Evolutionary conservation across 2,888 invertebrate genomes (phyloP).

Genomic region (Sinopyrophorus schimmeli): DNA sequence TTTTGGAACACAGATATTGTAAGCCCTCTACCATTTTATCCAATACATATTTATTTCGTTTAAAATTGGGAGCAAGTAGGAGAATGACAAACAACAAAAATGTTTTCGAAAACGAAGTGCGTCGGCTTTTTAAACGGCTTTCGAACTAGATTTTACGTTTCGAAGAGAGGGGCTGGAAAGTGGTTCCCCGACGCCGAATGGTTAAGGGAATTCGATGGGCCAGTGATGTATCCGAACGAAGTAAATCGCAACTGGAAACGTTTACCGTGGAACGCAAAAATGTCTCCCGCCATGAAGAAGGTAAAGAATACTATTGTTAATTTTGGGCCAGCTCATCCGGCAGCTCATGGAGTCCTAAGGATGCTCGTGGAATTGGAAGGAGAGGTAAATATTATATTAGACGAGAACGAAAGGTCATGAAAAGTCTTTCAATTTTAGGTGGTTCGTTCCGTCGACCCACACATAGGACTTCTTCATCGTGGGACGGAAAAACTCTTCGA

Average conservation of each 20-base stretch:
- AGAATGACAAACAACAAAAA: too few species aligned
- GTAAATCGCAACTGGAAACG: slow-evolving; percentile 44
- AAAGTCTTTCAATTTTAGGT: too few species aligned
- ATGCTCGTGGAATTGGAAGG: slow-evolving; percentile 80
- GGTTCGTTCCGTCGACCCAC: slow-evolving; percentile 78
- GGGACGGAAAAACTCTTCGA: slow-evolving; percentile 91
- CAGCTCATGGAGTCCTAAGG: slow-evolving; percentile 86
- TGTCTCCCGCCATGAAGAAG: slow-evolving; percentile 26
- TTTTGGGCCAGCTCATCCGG: slow-evolving; percentile 90
- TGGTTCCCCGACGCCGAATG: slow-evolving; percentile 73
- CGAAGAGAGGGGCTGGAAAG: slow-evolving; percentile 36
- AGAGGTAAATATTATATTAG: slow-evolving; percentile 60
- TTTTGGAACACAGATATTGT: too few species aligned
- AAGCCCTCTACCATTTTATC: too few species aligned
- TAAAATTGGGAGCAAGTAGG: too few species aligned
- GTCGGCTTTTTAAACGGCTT: too few species aligned
- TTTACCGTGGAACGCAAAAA: slow-evolving; percentile 9
- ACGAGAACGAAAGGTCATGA: too few species aligned
- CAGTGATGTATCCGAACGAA: slow-evolving; percentile 62
- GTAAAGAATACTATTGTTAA: slow-evolving; percentile 61
- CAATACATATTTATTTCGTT: too few species aligned
- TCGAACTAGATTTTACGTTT: background rate
- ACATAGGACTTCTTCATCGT: slow-evolving; percentile 84
- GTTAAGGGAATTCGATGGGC: slow-evolving; percentile 59
- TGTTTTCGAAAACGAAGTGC: too few species aligned